Evolutionary conservation across 2,113 vertebrate genomes (phyloP), one percentile per base, ranked within the genome.

Genomic region (Nyctereutes procyonoides): DNA sequence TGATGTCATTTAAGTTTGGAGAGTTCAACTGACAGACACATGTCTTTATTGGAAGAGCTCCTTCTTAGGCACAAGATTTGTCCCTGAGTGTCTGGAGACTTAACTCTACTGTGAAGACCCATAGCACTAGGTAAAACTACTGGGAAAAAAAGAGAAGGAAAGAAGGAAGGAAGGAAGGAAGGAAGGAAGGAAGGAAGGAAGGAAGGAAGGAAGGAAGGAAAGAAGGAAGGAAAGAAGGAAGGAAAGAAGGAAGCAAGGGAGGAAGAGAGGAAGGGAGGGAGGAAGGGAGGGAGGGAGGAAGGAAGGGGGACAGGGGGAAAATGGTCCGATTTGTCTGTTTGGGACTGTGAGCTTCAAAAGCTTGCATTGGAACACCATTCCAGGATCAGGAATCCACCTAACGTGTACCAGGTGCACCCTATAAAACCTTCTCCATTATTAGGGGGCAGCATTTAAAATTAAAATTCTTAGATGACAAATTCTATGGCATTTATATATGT

Each of bases 1-100:
- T 67, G 73, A 79, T 35, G 14, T 15, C 26, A 87, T 43, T 93
- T 73, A 65, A 93, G 62, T 85, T 38, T 77, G 77, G 28, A 92
- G 51, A 67, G 9, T 71, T 69, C 1, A 51, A 14, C 15, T 22
- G 8, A 63, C 9, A 35, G 24, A 9, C 6, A 28, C 73, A 1
- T 60, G 5, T 83, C 8, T 86, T 51, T 79, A 26, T 17, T 82
- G 24, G 13, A 89, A 93, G 32, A 65, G 38, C 55, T 62, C 20
- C 30, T 89, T 93, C 3, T 28, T 77, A 14, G 43, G 15, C 19
- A 30, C n/a, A 88, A 74, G 17, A 60, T 2, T 0, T 77, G 28
- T 38, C 43, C 53, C 53, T 55, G 26, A 38, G 26, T 32, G 2
- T 88, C 77, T 80, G 55, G 79, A 74, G 43, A 43, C 20, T 7